These are phyloP conservation scores for Podarcis lilfordi DNA, from an alignment of 2,797 vertebrate species.

Conservation along the genomic window DNA sequence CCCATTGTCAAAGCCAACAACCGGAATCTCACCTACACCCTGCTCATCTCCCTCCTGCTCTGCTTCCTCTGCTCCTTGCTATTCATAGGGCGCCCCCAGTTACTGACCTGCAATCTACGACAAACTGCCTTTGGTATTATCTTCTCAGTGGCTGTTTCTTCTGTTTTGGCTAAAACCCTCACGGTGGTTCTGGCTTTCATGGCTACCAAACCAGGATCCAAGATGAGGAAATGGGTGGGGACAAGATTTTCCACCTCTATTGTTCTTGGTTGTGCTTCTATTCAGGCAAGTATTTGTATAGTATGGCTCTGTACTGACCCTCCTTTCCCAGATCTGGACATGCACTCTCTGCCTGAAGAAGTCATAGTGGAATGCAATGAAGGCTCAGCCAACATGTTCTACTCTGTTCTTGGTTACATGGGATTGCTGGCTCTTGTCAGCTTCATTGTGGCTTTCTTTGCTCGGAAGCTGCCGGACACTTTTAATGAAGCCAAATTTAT, in stretches of 20 bases:
- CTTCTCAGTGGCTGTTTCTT: neutral
- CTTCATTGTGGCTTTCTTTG: constrained; percentile 22
- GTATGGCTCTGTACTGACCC: neutral
- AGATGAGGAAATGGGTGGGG: neutral
- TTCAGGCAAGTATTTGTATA: neutral
- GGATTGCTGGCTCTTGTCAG: neutral
- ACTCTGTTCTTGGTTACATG: neutral
- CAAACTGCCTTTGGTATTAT: neutral
- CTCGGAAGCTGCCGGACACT: constrained; percentile 27
- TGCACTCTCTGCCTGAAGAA: neutral
- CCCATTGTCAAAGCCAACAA: neutral
- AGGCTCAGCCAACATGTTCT: neutral
- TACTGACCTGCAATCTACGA: neutral
- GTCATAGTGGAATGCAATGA: neutral
- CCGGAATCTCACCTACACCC: neutral
- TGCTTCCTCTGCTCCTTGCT: neutral
- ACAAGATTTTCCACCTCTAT: neutral
- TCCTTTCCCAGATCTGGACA: neutral
- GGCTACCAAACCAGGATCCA: neutral
- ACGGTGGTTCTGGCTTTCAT: constrained; percentile 1
- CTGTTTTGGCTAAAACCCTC: neutral
- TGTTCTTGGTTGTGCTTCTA: neutral
- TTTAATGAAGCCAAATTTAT: constrained; percentile 20
- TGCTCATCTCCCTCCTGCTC: neutral
- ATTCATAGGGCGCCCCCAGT: neutral